These are phyloP conservation scores for Stegophylla sp. DNA, from an alignment of 2,888 invertebrate genomes.

Conservation along the genomic window DNA sequence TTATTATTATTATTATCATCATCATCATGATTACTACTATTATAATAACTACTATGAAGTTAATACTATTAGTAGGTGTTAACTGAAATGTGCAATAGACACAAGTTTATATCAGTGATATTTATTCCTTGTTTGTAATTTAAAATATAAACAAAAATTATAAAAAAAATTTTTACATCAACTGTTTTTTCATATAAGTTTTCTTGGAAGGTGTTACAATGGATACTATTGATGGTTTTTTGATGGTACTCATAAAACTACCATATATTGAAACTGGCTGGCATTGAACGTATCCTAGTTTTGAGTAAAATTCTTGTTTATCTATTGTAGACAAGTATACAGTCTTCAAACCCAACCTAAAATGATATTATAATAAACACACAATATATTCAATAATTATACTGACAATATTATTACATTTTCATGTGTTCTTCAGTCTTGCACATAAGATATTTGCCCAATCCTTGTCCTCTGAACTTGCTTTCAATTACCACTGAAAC, in stretches of 20 bases:
- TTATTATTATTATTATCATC: constrained; percentile 30
- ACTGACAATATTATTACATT: constrained; percentile 65
- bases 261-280: constrained; percentile 62
- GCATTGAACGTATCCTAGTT: constrained; percentile 63
- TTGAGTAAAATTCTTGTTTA: constrained; percentile 64
- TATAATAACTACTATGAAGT: constrained; percentile 20
- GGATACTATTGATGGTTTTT: neutral
- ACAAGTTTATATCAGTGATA: constrained; percentile 55
- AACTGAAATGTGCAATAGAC: constrained; percentile 56
- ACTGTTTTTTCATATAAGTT: constrained; percentile 36
- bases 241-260: neutral
- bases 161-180: constrained; percentile 22
- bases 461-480: constrained; percentile 75
- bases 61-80: constrained; percentile 46
- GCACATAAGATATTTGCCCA: constrained; percentile 78
- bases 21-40: constrained; percentile 30
- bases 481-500: constrained; percentile 76
- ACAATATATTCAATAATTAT: constrained; percentile 22
- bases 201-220: constrained; percentile 11
- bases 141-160: constrained; percentile 50
- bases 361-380: constrained; percentile 44
- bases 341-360: constrained; percentile 63
- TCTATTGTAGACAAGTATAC: constrained; percentile 64
- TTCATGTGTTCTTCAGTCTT: constrained; percentile 76
- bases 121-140: constrained; percentile 57